Conservation (phyloP, 2,888 invertebrate genomes). For the Lepetodrilus schrolli region DNA sequence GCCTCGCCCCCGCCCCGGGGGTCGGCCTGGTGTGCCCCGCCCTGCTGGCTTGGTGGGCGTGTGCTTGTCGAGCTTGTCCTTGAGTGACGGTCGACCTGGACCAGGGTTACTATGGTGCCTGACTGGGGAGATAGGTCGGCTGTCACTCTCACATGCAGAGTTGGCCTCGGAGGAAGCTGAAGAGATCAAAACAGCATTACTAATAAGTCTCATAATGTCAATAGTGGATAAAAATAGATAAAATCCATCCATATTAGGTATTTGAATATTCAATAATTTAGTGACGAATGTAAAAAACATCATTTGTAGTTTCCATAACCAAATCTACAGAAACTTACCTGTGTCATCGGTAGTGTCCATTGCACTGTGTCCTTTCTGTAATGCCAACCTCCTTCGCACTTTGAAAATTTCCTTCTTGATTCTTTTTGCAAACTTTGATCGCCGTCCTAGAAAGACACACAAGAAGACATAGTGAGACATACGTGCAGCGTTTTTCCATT, state of each 20-base stretch:
- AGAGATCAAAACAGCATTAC: too few species aligned
- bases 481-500: too few species aligned
- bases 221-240: neutral
- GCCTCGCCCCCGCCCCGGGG: conserved; percentile 36
- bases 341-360: conserved; percentile 46
- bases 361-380: conserved; percentile 66
- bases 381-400: conserved; percentile 72
- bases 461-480: too few species aligned
- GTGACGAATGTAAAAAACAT: too few species aligned
- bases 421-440: conserved; percentile 70
- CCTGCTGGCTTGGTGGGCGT: conserved; percentile 28
- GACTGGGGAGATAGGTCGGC: conserved; percentile 33
- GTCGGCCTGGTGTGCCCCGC: conserved; percentile 37
- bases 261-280: too few species aligned
- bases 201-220: too few species aligned
- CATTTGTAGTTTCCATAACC: neutral
- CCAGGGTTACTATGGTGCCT: conserved; percentile 5
- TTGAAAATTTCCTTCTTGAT: conserved; percentile 78
- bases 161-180: conserved; percentile 31
- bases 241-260: neutral
- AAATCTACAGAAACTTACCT: neutral
- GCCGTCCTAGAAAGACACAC: conserved; percentile 54
- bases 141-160: conserved; percentile 37
- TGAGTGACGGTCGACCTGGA: conserved; percentile 21
- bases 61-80: neutral